These are phyloP conservation scores for Ptilonorhynchus violaceus DNA, from an alignment of 2,113 vertebrate species.

Conservation along the genomic window DNA sequence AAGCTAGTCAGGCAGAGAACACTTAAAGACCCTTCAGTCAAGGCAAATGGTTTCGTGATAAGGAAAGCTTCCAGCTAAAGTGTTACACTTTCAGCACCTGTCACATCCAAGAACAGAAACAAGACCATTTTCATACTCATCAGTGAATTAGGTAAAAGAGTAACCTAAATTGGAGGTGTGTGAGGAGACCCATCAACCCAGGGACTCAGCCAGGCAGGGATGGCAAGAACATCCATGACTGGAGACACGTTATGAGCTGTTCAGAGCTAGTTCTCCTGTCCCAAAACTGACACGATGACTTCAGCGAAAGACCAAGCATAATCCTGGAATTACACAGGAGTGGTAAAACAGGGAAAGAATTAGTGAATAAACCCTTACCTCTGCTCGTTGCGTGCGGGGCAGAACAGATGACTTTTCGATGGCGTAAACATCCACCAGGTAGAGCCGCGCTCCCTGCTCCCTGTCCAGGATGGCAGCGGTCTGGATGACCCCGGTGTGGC, in stretches of 20 bases:
- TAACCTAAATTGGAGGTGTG: background rate
- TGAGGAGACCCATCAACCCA: background rate
- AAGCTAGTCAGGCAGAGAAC: background rate
- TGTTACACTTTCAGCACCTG: background rate
- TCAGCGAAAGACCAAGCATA: background rate
- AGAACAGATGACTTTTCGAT: slow-evolving; percentile 85
- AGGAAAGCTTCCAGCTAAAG: background rate
- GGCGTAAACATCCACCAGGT: slow-evolving; percentile 94
- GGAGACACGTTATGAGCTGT: background rate
- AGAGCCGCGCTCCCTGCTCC: slow-evolving; percentile 89
- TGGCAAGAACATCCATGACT: background rate
- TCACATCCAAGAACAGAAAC: background rate
- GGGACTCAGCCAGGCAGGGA: background rate
- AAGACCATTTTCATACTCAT: background rate
- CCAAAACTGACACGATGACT: background rate
- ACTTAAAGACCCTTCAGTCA: background rate
- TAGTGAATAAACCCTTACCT: slow-evolving; percentile 78
- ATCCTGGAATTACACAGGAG: background rate
- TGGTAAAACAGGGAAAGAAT: background rate
- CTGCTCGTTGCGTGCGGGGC: slow-evolving; percentile 89
- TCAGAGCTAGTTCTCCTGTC: background rate
- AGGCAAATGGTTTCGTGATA: background rate
- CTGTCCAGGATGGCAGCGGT: slow-evolving; percentile 93
- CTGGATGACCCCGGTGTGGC: slow-evolving; percentile 87
- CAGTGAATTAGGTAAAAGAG: background rate